A percentile compares a stretch with the other conserved stretches of the same genome.
Conservation (phyloP, 2,888 invertebrate genomes). For the Neoaliturus tenellus region DNA sequence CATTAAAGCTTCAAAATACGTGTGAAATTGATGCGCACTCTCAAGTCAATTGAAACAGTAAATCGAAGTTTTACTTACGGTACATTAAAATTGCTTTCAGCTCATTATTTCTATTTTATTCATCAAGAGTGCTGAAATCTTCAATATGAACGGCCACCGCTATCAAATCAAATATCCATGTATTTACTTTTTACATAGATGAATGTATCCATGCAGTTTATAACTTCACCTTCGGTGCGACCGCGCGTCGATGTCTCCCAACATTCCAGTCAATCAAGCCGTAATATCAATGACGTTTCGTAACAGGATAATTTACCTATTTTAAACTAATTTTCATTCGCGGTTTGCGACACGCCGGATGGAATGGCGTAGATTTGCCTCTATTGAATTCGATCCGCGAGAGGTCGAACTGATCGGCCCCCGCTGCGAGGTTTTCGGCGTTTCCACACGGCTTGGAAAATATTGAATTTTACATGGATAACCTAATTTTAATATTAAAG, state of each 20-base stretch:
- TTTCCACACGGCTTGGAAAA: background rate
- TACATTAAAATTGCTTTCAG: no score
- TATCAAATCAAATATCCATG: no score
- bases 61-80: no score
- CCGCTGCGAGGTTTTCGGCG: background rate
- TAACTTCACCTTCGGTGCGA: background rate
- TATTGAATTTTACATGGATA: background rate
- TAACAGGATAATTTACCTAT: background rate
- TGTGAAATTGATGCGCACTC: no score
- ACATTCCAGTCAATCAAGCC: background rate
- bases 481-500: background rate
- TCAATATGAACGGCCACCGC: no score
- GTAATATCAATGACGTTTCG: no score
- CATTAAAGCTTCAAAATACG: no score
- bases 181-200: no score
- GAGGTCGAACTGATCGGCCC: background rate
- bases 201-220: no score
- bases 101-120: no score
- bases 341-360: background rate
- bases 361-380: background rate
- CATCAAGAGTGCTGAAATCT: no score
- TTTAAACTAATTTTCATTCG: background rate
- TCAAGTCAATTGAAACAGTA: no score
- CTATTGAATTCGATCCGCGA: background rate
- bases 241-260: background rate